Conservation (phyloP, 2,888 invertebrate genomes). For the Hyalella azteca region DNA sequence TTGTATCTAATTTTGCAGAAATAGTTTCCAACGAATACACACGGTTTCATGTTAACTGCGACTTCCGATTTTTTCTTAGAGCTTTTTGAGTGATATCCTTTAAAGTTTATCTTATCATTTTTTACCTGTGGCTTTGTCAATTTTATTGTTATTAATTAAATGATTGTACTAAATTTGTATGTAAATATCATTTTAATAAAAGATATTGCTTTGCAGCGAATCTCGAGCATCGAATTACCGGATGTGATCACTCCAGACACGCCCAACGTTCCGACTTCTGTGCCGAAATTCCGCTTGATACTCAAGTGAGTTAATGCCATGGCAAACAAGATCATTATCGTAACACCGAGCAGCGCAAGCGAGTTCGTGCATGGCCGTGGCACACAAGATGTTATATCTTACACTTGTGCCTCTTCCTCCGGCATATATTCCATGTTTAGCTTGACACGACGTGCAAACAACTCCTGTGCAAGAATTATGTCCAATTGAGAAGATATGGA, state of each 20-base stretch:
- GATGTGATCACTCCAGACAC: conserved; percentile 54
- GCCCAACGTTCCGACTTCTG: conserved; percentile 25
- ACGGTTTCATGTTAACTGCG: too few species aligned
- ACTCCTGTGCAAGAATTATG: neutral
- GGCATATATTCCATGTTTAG: neutral
- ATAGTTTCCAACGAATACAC: too few species aligned
- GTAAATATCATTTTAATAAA: too few species aligned
- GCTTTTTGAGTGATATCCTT: too few species aligned
- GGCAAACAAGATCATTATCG: neutral
- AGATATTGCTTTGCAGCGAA: conserved; percentile 42
- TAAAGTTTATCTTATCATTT: too few species aligned
- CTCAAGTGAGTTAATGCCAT: neutral
- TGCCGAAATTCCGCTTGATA: neutral
- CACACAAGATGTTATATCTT: neutral
- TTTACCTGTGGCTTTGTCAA: too few species aligned
- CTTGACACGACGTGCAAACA: neutral
- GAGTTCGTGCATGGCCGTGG: neutral
- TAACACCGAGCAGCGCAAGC: too few species aligned
- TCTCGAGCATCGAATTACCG: conserved; percentile 53
- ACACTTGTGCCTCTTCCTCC: neutral
- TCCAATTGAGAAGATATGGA: neutral
- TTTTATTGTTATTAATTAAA: too few species aligned
- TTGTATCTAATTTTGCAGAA: too few species aligned
- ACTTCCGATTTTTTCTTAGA: too few species aligned
- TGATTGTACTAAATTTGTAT: too few species aligned